Evolutionary conservation across 2,888 invertebrate genomes (phyloP), one percentile per base, ranked within the genome.

Genomic region (Chromoteleia sp.): DNA sequence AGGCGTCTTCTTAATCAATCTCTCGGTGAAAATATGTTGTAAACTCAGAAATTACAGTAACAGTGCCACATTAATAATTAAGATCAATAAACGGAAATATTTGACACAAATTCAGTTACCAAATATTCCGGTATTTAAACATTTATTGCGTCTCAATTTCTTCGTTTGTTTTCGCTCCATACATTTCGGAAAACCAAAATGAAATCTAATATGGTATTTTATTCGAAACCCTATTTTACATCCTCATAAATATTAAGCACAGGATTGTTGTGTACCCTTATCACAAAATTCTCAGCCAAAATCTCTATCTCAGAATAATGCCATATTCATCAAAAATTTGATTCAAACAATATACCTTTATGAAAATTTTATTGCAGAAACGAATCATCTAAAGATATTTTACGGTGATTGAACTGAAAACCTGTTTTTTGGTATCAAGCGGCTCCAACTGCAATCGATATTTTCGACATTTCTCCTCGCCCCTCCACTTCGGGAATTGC

Each of bases 381-480:
- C 10, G 33, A n/a, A 39, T 39, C 14, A 12, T 39, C n/a, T 12
- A 39, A 39, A 39, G 3, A 14, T 8, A 14, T 39, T 12, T 3
- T 2, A 14, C 5, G 10, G 2, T 39, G 12, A 30, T 54, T 33
- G 17, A 17, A 10, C 29, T 33, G 33, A 25, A 33, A 33, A 33
- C 5, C n/a, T 4, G 2, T 52, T 52, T 15, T 19, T 30, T 30
- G 8, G 15, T 48, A 63, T 63, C 61, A 21, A 43, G 19, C 48
- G 17, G 39, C 50, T 21, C 36, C 50, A 50, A 14, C 50, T 4
- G n/a, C 29, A 30, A 19, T 68, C 67, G 14, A 68, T 68, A 30
- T 54, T 41, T 48, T 56, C 39, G 17, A 43, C 43, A 1, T 17
- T 43, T 45, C 21, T 25, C 43, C 67, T 39, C 33, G 15, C 4